Evolutionary conservation across 2,888 invertebrate species (phyloP).

Genomic region (Nephrocerus scutellatus): DNA sequence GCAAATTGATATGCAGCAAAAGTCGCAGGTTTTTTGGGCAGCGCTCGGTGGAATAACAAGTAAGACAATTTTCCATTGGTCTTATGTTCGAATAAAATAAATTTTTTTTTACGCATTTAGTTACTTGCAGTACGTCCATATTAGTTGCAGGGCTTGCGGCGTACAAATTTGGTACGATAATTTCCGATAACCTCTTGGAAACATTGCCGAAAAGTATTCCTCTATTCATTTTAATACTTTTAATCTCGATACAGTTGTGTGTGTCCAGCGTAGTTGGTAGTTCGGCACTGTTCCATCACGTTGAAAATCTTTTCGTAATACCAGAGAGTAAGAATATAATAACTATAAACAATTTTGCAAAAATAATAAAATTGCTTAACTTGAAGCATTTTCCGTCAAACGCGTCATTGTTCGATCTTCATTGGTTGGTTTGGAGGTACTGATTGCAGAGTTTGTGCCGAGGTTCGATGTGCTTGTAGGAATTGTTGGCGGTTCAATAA

Average conservation of each 20-base stretch:
- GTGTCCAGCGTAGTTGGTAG: constrained; percentile 71
- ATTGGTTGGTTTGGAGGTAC: constrained; percentile 62
- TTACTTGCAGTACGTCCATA: constrained; percentile 58
- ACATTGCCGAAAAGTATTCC: constrained; percentile 58
- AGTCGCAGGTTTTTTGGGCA: constrained; percentile 64
- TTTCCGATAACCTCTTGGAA: constrained; percentile 61
- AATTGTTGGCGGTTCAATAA: constrained; percentile 75
- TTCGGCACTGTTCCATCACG: constrained; percentile 73
- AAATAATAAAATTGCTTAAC: neutral
- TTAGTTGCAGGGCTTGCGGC: constrained; percentile 58
- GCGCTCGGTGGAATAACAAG: constrained; percentile 64
- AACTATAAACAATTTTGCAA: too few species aligned
- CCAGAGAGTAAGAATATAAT: constrained; percentile 59
- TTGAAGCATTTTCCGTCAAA: constrained; percentile 67
- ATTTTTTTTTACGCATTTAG: too few species aligned
- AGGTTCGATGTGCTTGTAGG: constrained; percentile 81
- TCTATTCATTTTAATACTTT: constrained; percentile 60
- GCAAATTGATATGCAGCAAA: constrained; percentile 84
- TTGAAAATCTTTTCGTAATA: constrained; percentile 69
- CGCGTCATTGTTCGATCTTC: constrained; percentile 65
- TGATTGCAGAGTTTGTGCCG: constrained; percentile 75
- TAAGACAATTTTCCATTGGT: too few species aligned
- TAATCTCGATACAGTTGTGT: constrained; percentile 71
- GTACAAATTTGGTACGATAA: constrained; percentile 57
- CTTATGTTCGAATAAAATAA: too few species aligned